Percentiles rank a stretch among this genome's conserved stretches.
Conservation (phyloP, 2,888 invertebrate genomes). For the Balanococcus diminutus region DNA sequence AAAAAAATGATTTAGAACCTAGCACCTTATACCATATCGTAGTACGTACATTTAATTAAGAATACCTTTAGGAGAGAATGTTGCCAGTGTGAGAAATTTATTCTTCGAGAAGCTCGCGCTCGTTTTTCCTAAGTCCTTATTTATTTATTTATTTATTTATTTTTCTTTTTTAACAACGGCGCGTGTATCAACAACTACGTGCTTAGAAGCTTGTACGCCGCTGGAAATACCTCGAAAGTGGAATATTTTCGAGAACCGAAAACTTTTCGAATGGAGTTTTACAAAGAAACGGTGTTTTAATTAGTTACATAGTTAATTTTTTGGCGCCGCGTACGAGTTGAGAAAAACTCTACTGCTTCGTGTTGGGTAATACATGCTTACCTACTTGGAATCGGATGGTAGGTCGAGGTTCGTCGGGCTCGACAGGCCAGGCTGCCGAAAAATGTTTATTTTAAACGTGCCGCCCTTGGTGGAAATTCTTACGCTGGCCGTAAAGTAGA, state of each 20-base stretch:
- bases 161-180: neutral
- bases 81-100: neutral
- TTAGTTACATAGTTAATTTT: constrained; percentile 35
- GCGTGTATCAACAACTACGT: neutral
- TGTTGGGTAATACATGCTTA: neutral
- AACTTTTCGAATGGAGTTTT: constrained; percentile 12
- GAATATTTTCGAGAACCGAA: neutral
- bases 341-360: neutral
- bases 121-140: too few relatives aligned
- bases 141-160: neutral
- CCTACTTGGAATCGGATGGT: too few relatives aligned
- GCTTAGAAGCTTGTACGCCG: neutral
- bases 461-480: neutral
- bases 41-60: neutral
- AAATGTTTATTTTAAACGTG: neutral
- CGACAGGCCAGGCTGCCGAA: neutral
- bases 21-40: neutral
- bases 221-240: neutral
- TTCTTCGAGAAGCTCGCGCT: neutral
- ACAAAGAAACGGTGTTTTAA: constrained; percentile 26
- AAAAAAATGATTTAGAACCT: constrained; percentile 22
- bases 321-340: neutral
- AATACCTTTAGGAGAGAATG: neutral
- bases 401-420: neutral
- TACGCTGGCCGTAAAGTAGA: neutral